A percentile compares a stretch with the other conserved stretches of the same genome.
Conservation (phyloP, 1,140 invertebrate genomes). For the Bombus polaris region DNA sequence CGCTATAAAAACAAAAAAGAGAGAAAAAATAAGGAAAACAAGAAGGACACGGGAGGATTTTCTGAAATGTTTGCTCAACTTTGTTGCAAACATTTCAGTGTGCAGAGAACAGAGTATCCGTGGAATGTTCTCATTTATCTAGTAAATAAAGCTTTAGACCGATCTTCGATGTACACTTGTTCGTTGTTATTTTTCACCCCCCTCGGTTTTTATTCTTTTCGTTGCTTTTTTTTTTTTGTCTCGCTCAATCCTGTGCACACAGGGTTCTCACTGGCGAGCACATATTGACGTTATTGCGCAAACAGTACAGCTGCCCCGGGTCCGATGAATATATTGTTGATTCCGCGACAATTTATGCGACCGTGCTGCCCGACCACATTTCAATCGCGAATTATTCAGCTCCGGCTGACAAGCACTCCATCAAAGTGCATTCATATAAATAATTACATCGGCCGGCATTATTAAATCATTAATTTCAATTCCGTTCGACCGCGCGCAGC, state of each 20-base stretch:
- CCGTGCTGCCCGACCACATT: conserved; percentile 68
- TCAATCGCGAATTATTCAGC: conserved; percentile 75
- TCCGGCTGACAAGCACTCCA: conserved; percentile 71
- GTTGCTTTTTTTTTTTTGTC: conserved; percentile 8
- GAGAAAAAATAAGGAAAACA: neutral
- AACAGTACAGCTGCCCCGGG: conserved; percentile 56
- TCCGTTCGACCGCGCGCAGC: conserved; percentile 55
- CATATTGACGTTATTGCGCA: conserved; percentile 69
- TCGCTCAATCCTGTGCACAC: conserved; percentile 33
- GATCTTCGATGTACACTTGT: neutral
- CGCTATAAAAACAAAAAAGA: neutral
- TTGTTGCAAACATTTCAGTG: neutral
- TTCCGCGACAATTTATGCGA: conserved; percentile 75
- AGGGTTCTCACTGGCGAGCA: conserved; percentile 54
- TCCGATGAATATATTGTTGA: conserved; percentile 78
- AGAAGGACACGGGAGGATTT: neutral
- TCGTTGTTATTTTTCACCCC: neutral
- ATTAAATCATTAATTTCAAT: conserved; percentile 74
- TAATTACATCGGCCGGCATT: conserved; percentile 75
- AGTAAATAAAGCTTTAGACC: conserved; percentile 18
- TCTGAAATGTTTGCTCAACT: too few relatives aligned
- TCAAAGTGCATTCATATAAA: conserved; percentile 76
- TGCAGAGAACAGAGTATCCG: neutral
- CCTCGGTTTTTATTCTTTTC: neutral
- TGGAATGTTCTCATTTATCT: neutral